Percentiles rank a stretch among this genome's conserved stretches.
phyloP scores from a whole-genome alignment of 2,113 vertebrate genomes.

The Galemys pyrenaicus region DNA sequence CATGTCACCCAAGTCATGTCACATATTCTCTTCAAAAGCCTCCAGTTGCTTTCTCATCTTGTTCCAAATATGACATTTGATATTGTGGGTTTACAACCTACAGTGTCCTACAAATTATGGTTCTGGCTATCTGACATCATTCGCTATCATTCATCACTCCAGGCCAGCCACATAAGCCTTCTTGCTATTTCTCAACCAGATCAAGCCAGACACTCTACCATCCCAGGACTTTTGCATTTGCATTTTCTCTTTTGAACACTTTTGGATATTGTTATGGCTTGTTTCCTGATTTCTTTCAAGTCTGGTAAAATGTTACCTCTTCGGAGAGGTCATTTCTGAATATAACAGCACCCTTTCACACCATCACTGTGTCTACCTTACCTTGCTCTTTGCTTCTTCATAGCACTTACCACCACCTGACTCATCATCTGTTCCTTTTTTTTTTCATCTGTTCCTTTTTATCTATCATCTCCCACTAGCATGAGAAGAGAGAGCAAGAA shows the following conservation, averaged over 20 bases:
- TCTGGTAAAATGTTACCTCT: not conserved
- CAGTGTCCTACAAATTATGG: not conserved
- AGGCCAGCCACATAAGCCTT: not conserved
- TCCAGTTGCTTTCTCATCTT: slow-evolving; percentile 24
- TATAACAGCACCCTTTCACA: not conserved
- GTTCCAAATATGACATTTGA: not conserved
- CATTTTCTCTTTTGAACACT: not conserved
- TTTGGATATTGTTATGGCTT: not conserved
- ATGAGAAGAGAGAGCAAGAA: slow-evolving; percentile 35
- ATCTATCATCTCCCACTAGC: slow-evolving; percentile 17
- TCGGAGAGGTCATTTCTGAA: not conserved
- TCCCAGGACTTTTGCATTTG: not conserved
- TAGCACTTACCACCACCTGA: not conserved
- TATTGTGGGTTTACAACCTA: not conserved
- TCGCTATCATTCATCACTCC: not conserved
- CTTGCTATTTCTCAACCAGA: not conserved
- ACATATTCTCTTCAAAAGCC: not conserved
- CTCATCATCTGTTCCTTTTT: slow-evolving; percentile 16
- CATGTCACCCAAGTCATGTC: not conserved
- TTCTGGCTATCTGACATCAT: not conserved
- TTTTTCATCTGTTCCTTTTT: too few species aligned
- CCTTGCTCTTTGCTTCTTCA: slow-evolving; percentile 14
- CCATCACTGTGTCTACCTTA: not conserved
- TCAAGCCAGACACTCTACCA: not conserved
- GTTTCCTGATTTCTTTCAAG: slow-evolving; percentile 18